Evolutionary conservation across 2,888 invertebrate species (phyloP).

Genomic region (Amphipyra berbera): DNA sequence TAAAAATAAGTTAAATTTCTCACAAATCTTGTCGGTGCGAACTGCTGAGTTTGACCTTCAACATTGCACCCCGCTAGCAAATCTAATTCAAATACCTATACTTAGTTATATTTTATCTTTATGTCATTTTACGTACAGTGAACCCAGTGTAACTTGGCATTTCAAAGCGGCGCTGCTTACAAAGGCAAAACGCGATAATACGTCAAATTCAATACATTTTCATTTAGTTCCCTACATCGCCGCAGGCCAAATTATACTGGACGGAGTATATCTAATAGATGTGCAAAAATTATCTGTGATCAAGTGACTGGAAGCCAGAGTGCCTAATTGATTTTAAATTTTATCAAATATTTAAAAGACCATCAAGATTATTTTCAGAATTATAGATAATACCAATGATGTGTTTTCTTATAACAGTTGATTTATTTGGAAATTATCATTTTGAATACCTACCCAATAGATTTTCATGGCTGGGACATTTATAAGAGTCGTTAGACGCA

Average conservation of each 20-base stretch:
- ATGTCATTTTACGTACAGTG: constrained; percentile 34
- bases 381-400: neutral
- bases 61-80: constrained; percentile 41
- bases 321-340: constrained; percentile 20
- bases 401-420: constrained; percentile 10
- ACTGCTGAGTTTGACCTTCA: constrained; percentile 28
- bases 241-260: too few relatives aligned
- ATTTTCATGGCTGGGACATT: constrained; percentile 14
- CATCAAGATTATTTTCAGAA: constrained; percentile 22
- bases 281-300: constrained; percentile 29
- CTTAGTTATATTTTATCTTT: constrained; percentile 24
- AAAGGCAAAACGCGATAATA: too few relatives aligned
- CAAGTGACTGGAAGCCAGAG: constrained; percentile 19
- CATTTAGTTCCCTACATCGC: too few relatives aligned
- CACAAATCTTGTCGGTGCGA: constrained; percentile 18
- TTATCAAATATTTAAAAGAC: constrained; percentile 25
- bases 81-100: constrained; percentile 17
- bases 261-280: constrained; percentile 20
- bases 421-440: constrained; percentile 23
- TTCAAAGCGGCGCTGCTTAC: too few relatives aligned
- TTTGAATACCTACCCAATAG: constrained; percentile 12
- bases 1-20: constrained; percentile 28
- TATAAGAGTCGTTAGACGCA: neutral
- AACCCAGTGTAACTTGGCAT: too few relatives aligned
- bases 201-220: too few relatives aligned